Base-by-base conservation (phyloP, 1,140 invertebrate genomes). In the Brachionus manjavacas region DNA sequence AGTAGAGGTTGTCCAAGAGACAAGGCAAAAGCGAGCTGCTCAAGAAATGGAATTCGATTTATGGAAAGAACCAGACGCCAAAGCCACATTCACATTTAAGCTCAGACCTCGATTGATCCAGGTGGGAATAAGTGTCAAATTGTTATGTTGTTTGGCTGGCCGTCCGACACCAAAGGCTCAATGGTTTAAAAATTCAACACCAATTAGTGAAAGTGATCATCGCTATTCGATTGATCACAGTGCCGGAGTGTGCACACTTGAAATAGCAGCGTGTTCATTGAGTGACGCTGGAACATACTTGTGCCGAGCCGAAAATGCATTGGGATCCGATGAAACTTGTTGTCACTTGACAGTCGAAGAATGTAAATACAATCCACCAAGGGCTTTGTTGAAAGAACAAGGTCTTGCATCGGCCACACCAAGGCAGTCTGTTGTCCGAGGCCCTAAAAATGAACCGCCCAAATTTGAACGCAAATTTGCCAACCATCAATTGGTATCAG, bases 71-170 rank as follows among this genome's bases (percentile, higher is more conserved):
- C 84, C 84, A n/a, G 72, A 84, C 43, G 64, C 94, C 20, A 79
- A 79, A 52, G 97, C 97, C 68, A 93, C 92, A 87, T 99, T 99
- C 90, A 97, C 95, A 86, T 99, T 99, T 94, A 92, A 95, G 86
- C 92, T 99, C 70, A 92, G 98, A 89, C 96, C 96, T 88, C 94
- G 98, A 89, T 94, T 99, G 83, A 99, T 99, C 92, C 97, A 99
- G 90, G 88, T 89, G 39, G 91, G 91, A 16, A 87, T 90, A 76
- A 89, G 89, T 35, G 94, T 95, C 86, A 99, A 99, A 91, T 92
- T 99, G n/a, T 92, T 99, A 3, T 98, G 96, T 89, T 98, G 96
- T 88, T 91, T 99, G 12, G 93, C 93, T 86, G 96, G 96, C 74
- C 95, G 95, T 88, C 98, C 98, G 85, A 92, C 93, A 84, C 96